Evolutionary conservation across 1,140 invertebrate genomes (phyloP).

Genomic region (Papilio xuthus): DNA sequence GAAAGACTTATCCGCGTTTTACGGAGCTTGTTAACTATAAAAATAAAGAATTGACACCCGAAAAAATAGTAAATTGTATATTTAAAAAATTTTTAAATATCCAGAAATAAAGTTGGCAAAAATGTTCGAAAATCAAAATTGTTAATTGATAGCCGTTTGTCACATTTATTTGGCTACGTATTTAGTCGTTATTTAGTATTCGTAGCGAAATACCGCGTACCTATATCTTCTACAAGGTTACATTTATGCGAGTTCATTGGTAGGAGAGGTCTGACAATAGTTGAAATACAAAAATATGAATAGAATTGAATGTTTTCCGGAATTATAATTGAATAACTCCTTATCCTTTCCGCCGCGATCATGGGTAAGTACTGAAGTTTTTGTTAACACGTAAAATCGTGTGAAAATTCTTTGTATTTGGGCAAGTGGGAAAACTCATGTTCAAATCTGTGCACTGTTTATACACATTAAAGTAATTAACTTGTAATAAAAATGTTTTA

Average conservation of each 20-base stretch:
- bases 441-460: slow-evolving; percentile 35
- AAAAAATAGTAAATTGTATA: too few relatives aligned
- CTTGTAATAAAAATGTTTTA: slow-evolving; percentile 22
- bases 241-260: background rate
- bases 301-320: slow-evolving; percentile 21
- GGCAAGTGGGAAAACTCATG: slow-evolving; percentile 33
- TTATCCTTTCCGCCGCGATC: slow-evolving; percentile 29
- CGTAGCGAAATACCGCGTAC: background rate
- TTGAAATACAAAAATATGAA: background rate
- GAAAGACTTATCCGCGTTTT: too few relatives aligned
- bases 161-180: background rate
- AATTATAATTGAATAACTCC: slow-evolving; percentile 31
- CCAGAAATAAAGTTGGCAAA: background rate
- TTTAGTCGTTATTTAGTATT: background rate
- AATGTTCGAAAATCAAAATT: background rate
- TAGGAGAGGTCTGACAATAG: background rate
- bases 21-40: background rate
- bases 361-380: slow-evolving; percentile 25
- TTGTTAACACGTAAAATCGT: slow-evolving; percentile 36
- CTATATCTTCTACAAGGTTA: background rate
- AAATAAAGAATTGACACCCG: too few relatives aligned
- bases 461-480: slow-evolving; percentile 31
- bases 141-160: background rate
- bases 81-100: background rate
- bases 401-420: slow-evolving; percentile 37